Conservation (phyloP, 2,888 invertebrate genomes). For the Boloria selene region DNA sequence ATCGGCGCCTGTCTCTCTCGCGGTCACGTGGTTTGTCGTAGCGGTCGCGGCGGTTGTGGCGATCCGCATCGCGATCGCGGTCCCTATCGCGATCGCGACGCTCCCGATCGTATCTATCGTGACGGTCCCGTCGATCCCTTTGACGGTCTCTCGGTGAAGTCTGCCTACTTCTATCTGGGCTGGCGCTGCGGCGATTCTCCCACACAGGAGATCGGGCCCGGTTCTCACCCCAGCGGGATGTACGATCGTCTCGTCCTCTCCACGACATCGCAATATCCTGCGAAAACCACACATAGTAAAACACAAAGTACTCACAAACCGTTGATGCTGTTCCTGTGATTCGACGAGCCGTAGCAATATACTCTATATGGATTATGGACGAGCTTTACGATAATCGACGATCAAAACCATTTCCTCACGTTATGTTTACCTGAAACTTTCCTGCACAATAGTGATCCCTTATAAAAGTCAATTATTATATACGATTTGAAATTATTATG, state of each 20-base stretch:
- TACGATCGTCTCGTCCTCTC: slow-evolving; percentile 68
- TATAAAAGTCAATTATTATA: slow-evolving; percentile 1
- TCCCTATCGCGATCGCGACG: slow-evolving; percentile 51
- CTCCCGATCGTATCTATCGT: slow-evolving; percentile 46
- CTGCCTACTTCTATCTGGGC: slow-evolving; percentile 52
- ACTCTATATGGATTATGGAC: too few species aligned
- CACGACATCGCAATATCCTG: slow-evolving; percentile 74
- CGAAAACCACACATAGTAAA: slow-evolving; percentile 70
- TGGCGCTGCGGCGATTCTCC: slow-evolving; percentile 62
- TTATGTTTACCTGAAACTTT: slow-evolving; percentile 61
- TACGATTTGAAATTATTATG: neutral
- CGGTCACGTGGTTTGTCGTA: slow-evolving; percentile 46
- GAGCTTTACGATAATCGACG: slow-evolving; percentile 44
- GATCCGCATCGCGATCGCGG: slow-evolving; percentile 47
- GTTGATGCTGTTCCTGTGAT: slow-evolving; percentile 44
- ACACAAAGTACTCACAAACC: slow-evolving; percentile 59
- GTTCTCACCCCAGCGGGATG: slow-evolving; percentile 63
- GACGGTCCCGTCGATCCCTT: slow-evolving; percentile 51
- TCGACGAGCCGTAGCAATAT: slow-evolving; percentile 38
- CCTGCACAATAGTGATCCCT: slow-evolving; percentile 22
- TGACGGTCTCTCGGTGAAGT: slow-evolving; percentile 49
- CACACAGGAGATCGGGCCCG: slow-evolving; percentile 64
- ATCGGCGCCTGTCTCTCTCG: slow-evolving; percentile 47
- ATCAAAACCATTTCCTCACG: slow-evolving; percentile 57
- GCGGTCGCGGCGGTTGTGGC: slow-evolving; percentile 52